These are phyloP conservation scores for Aromia moschata DNA, from an alignment of 2,888 invertebrate species.

Conservation along the genomic window DNA sequence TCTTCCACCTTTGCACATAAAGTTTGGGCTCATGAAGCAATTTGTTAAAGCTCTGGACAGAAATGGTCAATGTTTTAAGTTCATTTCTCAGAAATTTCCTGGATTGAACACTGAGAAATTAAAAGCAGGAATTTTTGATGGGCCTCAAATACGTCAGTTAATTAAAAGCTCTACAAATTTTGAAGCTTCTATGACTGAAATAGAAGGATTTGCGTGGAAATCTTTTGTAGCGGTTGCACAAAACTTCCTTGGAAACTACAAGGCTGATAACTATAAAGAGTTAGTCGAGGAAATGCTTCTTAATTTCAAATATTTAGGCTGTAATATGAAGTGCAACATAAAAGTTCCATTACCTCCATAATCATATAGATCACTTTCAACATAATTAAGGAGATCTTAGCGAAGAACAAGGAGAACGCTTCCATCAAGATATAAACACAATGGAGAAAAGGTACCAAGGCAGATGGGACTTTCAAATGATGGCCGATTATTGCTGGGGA, in stretches of 20 bases:
- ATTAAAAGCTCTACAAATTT: too few species aligned
- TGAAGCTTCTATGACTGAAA: too few species aligned
- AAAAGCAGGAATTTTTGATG: background rate
- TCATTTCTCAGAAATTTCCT: too few species aligned
- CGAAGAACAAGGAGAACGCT: background rate
- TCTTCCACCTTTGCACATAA: too few species aligned
- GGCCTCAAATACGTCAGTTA: background rate
- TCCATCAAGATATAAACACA: background rate
- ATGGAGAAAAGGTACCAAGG: background rate
- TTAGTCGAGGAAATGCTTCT: background rate
- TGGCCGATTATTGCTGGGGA: background rate
- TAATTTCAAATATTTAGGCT: too few species aligned
- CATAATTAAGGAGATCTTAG: background rate
- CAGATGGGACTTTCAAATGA: background rate
- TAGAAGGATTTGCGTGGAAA: too few species aligned
- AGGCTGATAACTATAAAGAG: background rate
- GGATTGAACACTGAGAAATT: too few species aligned
- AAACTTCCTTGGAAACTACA: too few species aligned
- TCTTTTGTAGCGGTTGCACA: too few species aligned
- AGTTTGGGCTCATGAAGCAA: too few species aligned
- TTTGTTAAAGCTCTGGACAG: too few species aligned
- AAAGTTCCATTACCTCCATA: background rate
- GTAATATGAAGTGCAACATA: background rate
- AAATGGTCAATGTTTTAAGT: too few species aligned
- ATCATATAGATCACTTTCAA: background rate